These are phyloP conservation scores for Macquaria ambigua DNA, from an alignment of 2,113 vertebrate genomes.

Conservation along the genomic window DNA sequence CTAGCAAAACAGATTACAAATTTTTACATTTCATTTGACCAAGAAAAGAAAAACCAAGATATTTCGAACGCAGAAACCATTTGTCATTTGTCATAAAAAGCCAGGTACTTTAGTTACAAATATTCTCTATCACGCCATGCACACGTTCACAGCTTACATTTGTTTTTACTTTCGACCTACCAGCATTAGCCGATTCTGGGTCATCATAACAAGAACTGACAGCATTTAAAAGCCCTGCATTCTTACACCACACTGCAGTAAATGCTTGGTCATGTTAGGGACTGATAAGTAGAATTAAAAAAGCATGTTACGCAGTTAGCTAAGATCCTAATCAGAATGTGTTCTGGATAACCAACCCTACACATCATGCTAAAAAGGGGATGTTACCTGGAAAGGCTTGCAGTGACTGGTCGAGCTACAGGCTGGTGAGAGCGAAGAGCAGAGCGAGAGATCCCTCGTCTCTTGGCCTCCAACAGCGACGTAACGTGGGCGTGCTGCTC, in stretches of 20 bases:
- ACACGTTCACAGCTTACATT: neutral
- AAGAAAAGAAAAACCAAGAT: neutral
- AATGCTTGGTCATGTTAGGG: neutral
- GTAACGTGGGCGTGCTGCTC: slow-evolving; percentile 81
- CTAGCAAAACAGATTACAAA: neutral
- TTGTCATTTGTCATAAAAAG: neutral
- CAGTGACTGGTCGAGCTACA: slow-evolving; percentile 91
- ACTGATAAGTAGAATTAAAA: neutral
- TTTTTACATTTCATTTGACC: neutral
- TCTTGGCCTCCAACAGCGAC: slow-evolving; percentile 89
- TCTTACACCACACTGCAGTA: neutral
- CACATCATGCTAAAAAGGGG: neutral
- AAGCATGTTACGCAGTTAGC: neutral
- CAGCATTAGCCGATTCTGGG: neutral
- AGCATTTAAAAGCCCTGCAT: neutral
- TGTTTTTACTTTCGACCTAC: neutral
- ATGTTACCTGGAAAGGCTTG: slow-evolving; percentile 89
- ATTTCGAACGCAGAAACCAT: no score
- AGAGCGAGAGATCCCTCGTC: slow-evolving; percentile 91
- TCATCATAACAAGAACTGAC: neutral
- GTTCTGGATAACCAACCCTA: neutral
- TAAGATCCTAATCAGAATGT: neutral
- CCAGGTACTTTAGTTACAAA: neutral
- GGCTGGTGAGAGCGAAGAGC: slow-evolving; percentile 95
- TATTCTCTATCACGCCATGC: neutral